phyloP scores from a whole-genome alignment of 1,140 invertebrate species.

The Drusus annulatus region DNA sequence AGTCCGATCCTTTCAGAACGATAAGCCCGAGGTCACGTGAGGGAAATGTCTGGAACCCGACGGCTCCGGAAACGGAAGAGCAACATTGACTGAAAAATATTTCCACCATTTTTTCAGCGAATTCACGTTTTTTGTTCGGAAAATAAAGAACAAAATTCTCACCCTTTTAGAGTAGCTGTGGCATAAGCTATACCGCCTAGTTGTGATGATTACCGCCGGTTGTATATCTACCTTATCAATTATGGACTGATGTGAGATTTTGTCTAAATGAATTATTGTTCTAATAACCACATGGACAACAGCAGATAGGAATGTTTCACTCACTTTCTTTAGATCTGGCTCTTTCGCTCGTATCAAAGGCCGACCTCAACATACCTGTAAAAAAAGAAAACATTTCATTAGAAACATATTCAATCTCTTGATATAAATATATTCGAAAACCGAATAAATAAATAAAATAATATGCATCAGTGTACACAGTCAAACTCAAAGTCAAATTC shows the following conservation, averaged over 20 bases:
- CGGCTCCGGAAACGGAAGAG: conserved; percentile 29
- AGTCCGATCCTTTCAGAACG: background rate
- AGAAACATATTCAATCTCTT: background rate
- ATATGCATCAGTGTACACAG: too few species aligned
- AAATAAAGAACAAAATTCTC: background rate
- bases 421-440: too few species aligned
- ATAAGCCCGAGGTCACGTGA: conserved; percentile 2
- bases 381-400: conserved; percentile 35
- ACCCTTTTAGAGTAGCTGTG: too few species aligned
- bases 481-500: too few species aligned
- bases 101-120: conserved; percentile 19
- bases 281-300: conserved; percentile 42
- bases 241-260: background rate
- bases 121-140: background rate
- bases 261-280: background rate
- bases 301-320: conserved; percentile 42
- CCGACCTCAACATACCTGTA: conserved; percentile 58
- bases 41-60: conserved; percentile 22
- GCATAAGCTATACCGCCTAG: too few species aligned
- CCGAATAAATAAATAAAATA: too few species aligned
- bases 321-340: conserved; percentile 58
- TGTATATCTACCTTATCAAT: too few species aligned
- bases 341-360: conserved; percentile 57
- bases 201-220: too few species aligned
- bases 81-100: conserved; percentile 28